phyloP scores from a whole-genome alignment of 2,797 vertebrate genomes.

The Anableps anableps region DNA sequence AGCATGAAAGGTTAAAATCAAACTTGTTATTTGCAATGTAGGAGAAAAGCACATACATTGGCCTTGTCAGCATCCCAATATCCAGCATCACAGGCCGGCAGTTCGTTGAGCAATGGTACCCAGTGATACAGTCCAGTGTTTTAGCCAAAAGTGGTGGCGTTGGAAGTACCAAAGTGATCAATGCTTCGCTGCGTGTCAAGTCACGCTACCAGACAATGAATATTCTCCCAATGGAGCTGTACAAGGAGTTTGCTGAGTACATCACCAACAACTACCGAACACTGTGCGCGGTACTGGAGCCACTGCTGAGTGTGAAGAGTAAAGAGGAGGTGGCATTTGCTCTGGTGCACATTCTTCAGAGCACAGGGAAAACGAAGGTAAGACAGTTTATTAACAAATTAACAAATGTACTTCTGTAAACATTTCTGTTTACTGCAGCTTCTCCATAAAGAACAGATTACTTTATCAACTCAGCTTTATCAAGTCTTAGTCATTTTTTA shows the following conservation, averaged over 20 bases:
- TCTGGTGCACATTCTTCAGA: constrained; percentile 95
- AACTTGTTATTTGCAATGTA: constrained; percentile 37
- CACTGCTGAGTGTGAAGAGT: constrained; percentile 94
- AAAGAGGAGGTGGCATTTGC: constrained; percentile 99
- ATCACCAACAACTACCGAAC: constrained; percentile 97
- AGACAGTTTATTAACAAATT: background rate
- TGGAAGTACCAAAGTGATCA: constrained; percentile 89
- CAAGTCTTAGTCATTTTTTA: background rate
- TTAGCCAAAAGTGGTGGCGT: constrained; percentile 79
- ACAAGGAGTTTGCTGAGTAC: constrained; percentile 98
- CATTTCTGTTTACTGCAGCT: background rate
- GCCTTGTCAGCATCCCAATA: constrained; percentile 97
- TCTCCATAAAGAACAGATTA: background rate
- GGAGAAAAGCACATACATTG: constrained; percentile 96
- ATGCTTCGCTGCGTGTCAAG: constrained; percentile 93
- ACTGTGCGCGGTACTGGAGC: constrained; percentile 93
- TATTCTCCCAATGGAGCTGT: constrained; percentile 98
- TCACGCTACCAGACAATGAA: constrained; percentile 98
- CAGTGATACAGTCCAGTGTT: constrained; percentile 93
- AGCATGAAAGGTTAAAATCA: background rate
- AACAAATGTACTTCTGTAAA: background rate
- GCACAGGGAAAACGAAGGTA: constrained; percentile 95
- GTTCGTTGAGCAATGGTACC: constrained; percentile 99
- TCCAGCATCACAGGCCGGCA: constrained; percentile 94
- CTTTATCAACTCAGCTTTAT: no score